Conservation (phyloP, 2,113 vertebrate genomes). For the Oryctolagus cuniculus region mOryCun1.1 NC_091432.1:136328001-136328500, state of each 20-base stretch:
- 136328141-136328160: constrained; percentile 38
- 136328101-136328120: neutral
- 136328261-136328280: neutral
- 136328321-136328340: constrained; percentile 25
- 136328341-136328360: neutral
- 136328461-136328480: neutral
- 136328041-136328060: fast-evolving
- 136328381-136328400: fast-evolving
- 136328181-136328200: neutral
- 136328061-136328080: neutral
- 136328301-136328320: constrained; percentile 11
- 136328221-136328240: constrained; percentile 4
- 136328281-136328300: constrained; percentile 27
- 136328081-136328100: neutral
- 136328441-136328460: neutral
- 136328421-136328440: neutral
- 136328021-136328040: neutral
- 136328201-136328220: constrained; percentile 39
- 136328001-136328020: neutral
- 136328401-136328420: fast-evolving
- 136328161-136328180: constrained; percentile 62
- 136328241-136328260: neutral
- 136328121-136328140: neutral
- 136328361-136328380: neutral
- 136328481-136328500: neutral